Evolutionary conservation across 2,113 vertebrate species (phyloP), one percentile per base, ranked within the genome.

Genomic region (Acrocephalus kingi): DNA sequence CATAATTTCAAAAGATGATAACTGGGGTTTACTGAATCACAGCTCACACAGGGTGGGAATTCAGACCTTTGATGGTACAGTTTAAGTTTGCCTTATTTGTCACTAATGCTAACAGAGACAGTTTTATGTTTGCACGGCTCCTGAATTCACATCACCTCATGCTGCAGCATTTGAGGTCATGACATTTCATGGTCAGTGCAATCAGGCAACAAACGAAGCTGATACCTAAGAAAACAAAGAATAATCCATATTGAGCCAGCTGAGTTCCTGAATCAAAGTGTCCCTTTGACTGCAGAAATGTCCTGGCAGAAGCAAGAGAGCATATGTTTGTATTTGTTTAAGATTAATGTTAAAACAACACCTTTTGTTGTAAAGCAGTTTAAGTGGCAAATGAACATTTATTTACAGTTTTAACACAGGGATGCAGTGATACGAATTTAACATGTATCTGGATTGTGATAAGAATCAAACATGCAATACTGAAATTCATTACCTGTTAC

Each of bases 371-470:
- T 66, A 55, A 62, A 58, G 49, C n/a, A 72, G 24, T 76, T 62
- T 91, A 84, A 90, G 46, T 82, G 41, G 28, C 21, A 85, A 94
- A 58, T 22, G 59, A 72, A 77, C 61, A 62, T 56, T 49, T 90
- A 91, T 66, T 86, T 88, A 91, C 55, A 48, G 30, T 77, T 90
- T 92, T 92, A 96, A 76, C 43, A 14, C 56, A 78, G 39, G 49
- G 13, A 39, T 91, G 37, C 79, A 78, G 75, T 64, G 43, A 64
- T 52, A 16, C 21, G 16, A 59, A 51, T 87, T 54, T 66, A 78
- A 51, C 5, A 2, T 37, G 15, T 69, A 45, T 63, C 52, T 62
- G 51, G n/a, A 80, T 84, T 92, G 25, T 52, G 25, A 11, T 43
- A 83, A 79, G 56, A 87, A 63, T 87, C 78, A 94, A 91, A 96